Percentiles rank a stretch among this genome's conserved stretches.
Evolutionary conservation across 1,140 invertebrate genomes (phyloP).

Genomic region (Rhyzopertha dominica): DNA sequence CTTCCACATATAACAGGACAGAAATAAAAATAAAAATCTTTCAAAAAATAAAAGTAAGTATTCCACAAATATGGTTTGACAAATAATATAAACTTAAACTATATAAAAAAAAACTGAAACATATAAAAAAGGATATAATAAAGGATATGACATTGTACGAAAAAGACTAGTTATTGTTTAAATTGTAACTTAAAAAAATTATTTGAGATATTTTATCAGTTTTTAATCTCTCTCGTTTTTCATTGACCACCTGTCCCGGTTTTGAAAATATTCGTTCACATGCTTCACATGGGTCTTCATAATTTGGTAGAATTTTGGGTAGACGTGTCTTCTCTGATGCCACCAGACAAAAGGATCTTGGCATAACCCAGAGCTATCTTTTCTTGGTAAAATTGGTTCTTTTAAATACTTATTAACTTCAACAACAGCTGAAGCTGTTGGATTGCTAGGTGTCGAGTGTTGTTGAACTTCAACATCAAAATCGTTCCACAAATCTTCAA

Average conservation of each 20-base stretch:
- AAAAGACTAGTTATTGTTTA: too few relatives aligned
- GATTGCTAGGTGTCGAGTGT: conserved; percentile 11
- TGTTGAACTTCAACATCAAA: conserved; percentile 15
- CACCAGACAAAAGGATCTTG: conserved; percentile 29
- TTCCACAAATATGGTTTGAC: too few relatives aligned
- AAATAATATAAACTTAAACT: too few relatives aligned
- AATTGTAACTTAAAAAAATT: conserved; percentile 16
- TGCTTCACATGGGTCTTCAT: conserved; percentile 13
- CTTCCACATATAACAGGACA: too few relatives aligned
- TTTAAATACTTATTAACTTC: conserved; percentile 29
- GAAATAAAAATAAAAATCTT: too few relatives aligned
- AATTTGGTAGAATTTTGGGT: conserved; percentile 12
- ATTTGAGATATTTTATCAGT: conserved; percentile 7
- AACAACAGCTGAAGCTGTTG: conserved; percentile 12
- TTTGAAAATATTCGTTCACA: conserved; percentile 13
- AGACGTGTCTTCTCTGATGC: conserved; percentile 27
- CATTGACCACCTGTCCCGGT: conserved; percentile 12
- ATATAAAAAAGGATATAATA: too few relatives aligned
- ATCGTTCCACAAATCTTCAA: conserved; percentile 9
- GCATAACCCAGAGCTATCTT: conserved; percentile 2
- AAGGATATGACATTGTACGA: too few relatives aligned
- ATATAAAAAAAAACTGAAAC: too few relatives aligned
- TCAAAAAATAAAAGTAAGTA: too few relatives aligned
- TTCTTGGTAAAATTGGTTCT: conserved; percentile 18
- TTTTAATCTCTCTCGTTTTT: conserved; percentile 2